These are phyloP conservation scores for Prietella phreatophila DNA, from an alignment of 2,113 vertebrate species.

Conservation along the genomic window DNA sequence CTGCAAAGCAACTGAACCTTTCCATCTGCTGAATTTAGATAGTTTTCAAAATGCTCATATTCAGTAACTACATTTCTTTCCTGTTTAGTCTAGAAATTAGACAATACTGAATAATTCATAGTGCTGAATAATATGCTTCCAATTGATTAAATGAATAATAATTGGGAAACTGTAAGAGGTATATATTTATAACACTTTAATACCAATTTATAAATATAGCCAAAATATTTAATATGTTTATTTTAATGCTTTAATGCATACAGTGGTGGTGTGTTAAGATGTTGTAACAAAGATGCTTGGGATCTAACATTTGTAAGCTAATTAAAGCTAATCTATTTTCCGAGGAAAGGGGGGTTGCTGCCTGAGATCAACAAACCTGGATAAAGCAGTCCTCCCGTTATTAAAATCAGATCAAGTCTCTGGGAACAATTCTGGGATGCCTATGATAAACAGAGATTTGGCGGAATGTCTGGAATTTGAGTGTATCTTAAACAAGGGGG, in stretches of 20 bases:
- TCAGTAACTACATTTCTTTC: background rate
- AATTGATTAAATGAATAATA: background rate
- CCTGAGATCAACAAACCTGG: constrained; percentile 45
- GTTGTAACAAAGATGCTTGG: background rate
- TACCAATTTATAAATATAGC: background rate
- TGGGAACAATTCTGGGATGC: constrained; percentile 40
- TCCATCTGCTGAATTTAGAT: background rate
- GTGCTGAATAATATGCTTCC: background rate
- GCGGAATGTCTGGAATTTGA: constrained; percentile 25
- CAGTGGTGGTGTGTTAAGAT: background rate
- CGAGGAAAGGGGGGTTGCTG: constrained; percentile 8
- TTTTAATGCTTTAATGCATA: background rate
- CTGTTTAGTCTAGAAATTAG: background rate
- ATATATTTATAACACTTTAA: background rate
- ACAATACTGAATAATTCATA: background rate
- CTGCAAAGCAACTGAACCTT: background rate
- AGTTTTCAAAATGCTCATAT: background rate
- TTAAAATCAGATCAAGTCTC: constrained; percentile 50
- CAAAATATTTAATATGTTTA: background rate
- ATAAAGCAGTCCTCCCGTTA: constrained; percentile 46
- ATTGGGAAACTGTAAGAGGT: background rate
- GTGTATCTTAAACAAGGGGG: constrained; percentile 1
- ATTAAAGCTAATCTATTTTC: constrained; percentile 22
- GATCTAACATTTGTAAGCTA: background rate
- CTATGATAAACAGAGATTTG: constrained; percentile 37